These are phyloP conservation scores for Rhingia rostrata DNA, from an alignment of 2,888 invertebrate genomes.

Conservation along the genomic window DNA sequence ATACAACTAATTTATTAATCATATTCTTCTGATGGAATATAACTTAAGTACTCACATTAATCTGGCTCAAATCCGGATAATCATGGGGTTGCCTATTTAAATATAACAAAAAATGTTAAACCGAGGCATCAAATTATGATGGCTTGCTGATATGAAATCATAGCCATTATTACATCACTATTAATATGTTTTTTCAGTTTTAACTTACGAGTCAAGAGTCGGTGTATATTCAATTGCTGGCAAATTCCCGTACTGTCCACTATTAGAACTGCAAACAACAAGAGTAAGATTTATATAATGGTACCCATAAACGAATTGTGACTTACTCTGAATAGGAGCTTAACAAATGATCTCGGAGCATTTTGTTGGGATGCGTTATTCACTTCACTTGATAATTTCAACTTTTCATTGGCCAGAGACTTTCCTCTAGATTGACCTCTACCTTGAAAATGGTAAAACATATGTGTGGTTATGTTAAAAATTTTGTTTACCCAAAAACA, in stretches of 20 bases:
- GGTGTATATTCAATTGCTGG: neutral
- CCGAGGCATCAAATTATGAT: neutral
- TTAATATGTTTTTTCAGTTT: neutral
- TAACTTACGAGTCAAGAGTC: constrained; percentile 3
- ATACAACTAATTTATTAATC: neutral
- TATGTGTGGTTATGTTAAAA: neutral
- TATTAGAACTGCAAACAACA: neutral
- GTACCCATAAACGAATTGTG: neutral
- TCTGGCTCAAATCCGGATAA: neutral
- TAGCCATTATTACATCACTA: neutral
- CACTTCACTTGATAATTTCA: neutral
- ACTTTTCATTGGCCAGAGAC: neutral
- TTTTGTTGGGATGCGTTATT: neutral
- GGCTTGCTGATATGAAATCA: neutral
- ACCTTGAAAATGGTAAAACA: neutral
- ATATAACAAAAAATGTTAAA: neutral
- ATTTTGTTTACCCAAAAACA: neutral
- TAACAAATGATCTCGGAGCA: constrained; percentile 12
- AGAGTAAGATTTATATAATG: neutral
- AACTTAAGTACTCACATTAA: constrained; percentile 20
- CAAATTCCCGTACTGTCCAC: neutral
- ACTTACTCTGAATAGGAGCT: neutral
- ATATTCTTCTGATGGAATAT: too few species aligned
- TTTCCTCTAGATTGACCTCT: neutral
- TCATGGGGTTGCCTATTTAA: constrained; percentile 13